Conservation (phyloP, 2,113 vertebrate species). For the Nasalis larvatus region DNA sequence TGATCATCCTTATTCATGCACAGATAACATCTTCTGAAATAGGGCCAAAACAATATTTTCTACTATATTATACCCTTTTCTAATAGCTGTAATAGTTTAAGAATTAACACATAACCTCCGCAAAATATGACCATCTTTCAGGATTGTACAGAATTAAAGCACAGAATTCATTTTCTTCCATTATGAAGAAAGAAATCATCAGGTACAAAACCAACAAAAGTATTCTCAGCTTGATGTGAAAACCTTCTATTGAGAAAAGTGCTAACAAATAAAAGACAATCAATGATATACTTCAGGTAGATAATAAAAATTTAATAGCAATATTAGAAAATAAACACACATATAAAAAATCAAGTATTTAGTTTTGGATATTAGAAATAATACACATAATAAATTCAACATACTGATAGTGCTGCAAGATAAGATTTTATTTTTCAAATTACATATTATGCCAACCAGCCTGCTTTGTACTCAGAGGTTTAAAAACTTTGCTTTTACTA, state of each 20-base stretch:
- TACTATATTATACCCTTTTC: neutral
- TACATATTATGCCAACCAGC: constrained; percentile 49
- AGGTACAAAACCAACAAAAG: neutral
- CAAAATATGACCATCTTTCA: neutral
- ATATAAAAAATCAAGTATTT: constrained; percentile 82
- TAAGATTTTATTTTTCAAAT: constrained; percentile 68
- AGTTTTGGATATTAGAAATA: constrained; percentile 80
- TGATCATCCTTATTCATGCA: neutral
- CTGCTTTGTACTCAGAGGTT: constrained; percentile 39
- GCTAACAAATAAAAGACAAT: constrained; percentile 50
- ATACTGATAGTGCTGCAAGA: constrained; percentile 65
- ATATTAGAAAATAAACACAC: constrained; percentile 76
- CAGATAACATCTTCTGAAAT: neutral
- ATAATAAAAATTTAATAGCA: constrained; percentile 80
- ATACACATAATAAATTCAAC: constrained; percentile 71
- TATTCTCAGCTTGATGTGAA: neutral
- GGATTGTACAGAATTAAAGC: neutral
- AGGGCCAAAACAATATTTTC: neutral
- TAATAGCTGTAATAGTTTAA: neutral
- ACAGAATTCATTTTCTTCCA: constrained; percentile 6
- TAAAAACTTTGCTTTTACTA: constrained; percentile 32
- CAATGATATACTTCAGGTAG: constrained; percentile 25
- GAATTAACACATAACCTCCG: neutral
- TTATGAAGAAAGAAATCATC: neutral
- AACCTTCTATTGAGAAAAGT: constrained; percentile 16